These are phyloP conservation scores for Sinocyclocheilus anophthalmus DNA, from an alignment of 2,113 vertebrate species.

Conservation along the genomic window DNA sequence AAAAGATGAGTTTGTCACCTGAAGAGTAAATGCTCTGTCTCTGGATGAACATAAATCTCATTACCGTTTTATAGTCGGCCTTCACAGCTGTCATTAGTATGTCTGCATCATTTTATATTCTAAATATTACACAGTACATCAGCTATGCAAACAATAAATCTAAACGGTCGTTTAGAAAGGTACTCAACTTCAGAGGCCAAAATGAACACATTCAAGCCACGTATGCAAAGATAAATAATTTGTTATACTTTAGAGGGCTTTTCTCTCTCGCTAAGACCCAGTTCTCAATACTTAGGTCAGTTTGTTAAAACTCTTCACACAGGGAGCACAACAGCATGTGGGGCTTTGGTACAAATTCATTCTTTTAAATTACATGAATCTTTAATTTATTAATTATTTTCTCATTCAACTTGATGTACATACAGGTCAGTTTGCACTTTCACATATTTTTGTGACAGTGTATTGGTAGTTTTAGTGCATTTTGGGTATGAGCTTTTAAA, in stretches of 20 bases:
- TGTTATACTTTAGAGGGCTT: neutral
- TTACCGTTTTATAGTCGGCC: neutral
- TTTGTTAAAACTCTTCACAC: too few species aligned
- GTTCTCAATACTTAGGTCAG: too few species aligned
- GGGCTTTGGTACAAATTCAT: too few species aligned
- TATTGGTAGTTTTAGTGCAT: too few species aligned
- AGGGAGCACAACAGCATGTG: too few species aligned
- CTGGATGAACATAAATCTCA: neutral
- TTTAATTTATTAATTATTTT: too few species aligned
- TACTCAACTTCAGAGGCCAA: neutral
- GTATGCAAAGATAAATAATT: neutral
- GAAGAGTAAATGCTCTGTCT: neutral
- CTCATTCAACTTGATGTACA: too few species aligned
- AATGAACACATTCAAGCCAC: neutral
- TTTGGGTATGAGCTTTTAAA: too few species aligned
- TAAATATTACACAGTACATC: neutral
- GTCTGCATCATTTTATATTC: neutral
- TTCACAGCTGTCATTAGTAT: neutral
- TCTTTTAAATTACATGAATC: too few species aligned
- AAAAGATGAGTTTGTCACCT: neutral
- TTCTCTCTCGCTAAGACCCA: too few species aligned
- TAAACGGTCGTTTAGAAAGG: neutral
- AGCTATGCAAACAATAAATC: conserved; percentile 1
- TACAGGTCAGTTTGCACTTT: too few species aligned
- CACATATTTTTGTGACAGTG: too few species aligned